phyloP scores from a whole-genome alignment of 2,113 vertebrate species.

The Marcusenius ussheri region DNA sequence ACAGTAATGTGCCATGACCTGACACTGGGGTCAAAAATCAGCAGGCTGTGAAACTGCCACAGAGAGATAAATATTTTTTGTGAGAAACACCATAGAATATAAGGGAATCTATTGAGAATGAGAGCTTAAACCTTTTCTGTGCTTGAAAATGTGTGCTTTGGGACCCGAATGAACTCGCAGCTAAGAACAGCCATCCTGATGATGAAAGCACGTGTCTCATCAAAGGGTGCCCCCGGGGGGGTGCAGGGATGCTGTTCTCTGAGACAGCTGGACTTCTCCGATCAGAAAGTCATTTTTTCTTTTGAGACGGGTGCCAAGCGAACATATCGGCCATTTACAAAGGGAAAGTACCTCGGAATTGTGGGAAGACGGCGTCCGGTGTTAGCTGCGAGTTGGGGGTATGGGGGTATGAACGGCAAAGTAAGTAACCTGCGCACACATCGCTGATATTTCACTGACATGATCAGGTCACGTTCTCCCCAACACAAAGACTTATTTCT shows the following conservation, averaged over 20 bases:
- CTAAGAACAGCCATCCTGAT: not conserved
- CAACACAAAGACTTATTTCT: not conserved
- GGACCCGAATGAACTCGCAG: not conserved
- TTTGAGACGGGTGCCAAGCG: not conserved
- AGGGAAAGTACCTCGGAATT: not conserved
- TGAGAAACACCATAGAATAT: not conserved
- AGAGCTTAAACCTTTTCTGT: too few species aligned
- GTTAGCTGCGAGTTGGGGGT: not conserved
- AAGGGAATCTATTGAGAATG: not conserved
- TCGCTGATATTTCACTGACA: not conserved
- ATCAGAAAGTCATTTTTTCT: not conserved
- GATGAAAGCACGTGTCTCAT: not conserved
- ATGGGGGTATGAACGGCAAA: not conserved
- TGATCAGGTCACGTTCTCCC: not conserved
- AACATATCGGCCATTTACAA: not conserved
- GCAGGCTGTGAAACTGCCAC: not conserved
- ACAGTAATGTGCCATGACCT: not conserved
- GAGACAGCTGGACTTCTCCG: not conserved
- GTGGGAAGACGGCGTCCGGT: not conserved
- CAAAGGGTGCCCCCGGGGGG: not conserved
- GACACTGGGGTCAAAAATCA: not conserved
- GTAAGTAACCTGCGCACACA: not conserved
- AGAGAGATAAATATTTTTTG: not conserved
- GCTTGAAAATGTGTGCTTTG: not conserved
- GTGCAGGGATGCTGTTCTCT: not conserved